Base-by-base conservation (phyloP, 2,113 vertebrate genomes). In the Entomyzon cyanotis region DNA sequence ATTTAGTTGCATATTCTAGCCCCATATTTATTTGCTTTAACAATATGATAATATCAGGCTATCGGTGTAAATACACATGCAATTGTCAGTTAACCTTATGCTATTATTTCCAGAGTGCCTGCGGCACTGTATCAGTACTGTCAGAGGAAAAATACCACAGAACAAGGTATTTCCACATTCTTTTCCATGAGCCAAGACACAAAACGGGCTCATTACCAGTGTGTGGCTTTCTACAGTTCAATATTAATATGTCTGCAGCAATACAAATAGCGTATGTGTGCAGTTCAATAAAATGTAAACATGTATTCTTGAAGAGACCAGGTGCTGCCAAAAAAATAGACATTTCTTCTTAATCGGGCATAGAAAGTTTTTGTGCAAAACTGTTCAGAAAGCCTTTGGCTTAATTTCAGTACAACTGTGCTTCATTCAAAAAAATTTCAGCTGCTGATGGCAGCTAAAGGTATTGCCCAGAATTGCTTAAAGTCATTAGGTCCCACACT, bases 31-130 rank as follows among this genome's bases (percentile, higher is more conserved):
- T 79, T 97, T 95, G 87, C 95, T 97, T 93, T 97, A 97, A 97
- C 95, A 97, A 96, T 94, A 97, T 96, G 96, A 91, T 97, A 98
- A 98, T 97, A 98, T 97, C 97, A 98, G 97, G 94, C 92, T 95
- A 97, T 93, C 77, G 68, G 92, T 96, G 93, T 98, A 98, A 98
- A 98, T 98, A 98, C 85, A 97, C 95, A 97, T 97, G 96, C 98
- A 96, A 97, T 98, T 98, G 97, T 98, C 98, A 97, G 97, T 97
- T 98, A 98, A 98, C 97, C 97, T 98, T 85, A 87, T 87, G 95
- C 94, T 97, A 98, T 97, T 97, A 97, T 98, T 98, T 98, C 91
- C 79, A 97, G 95, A 97, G 78, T 96, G 98, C 98, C 98, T 98
- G 96, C 41, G 92, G 98, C 98, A 97, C 80, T 84, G 78, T 92